phyloP scores from a whole-genome alignment of 1,140 invertebrate species.

The Drosophila nannoptera region DNA sequence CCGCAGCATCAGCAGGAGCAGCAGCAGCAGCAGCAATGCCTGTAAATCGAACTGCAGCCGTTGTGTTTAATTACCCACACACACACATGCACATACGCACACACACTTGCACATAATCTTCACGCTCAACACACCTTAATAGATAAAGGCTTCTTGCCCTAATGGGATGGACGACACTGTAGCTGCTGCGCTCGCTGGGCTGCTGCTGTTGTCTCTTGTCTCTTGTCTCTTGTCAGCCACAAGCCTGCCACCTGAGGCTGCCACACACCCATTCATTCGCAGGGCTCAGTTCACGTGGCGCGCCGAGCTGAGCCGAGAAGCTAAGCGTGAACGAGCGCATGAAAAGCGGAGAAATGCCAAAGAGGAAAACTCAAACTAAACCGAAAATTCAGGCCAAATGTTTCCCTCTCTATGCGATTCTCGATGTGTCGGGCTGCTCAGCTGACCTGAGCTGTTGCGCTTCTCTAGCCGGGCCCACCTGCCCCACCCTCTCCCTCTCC shows the following conservation, averaged over 20 bases:
- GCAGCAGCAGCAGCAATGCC: slow-evolving; percentile 35
- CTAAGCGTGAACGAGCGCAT: slow-evolving; percentile 26
- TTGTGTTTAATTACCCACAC: slow-evolving; percentile 67
- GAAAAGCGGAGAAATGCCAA: slow-evolving; percentile 20
- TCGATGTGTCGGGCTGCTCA: slow-evolving; percentile 36
- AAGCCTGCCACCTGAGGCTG: no score
- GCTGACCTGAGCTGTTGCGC: slow-evolving; percentile 10
- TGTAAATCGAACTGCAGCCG: slow-evolving; percentile 61
- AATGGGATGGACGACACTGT: slow-evolving; percentile 28
- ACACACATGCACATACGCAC: slow-evolving; percentile 25
- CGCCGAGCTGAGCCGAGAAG: slow-evolving; percentile 26
- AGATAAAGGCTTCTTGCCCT: slow-evolving; percentile 35
- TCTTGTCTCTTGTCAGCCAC: no score
- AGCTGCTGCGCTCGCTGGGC: slow-evolving; percentile 10
- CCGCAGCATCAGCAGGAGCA: slow-evolving; percentile 13
- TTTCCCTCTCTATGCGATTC: slow-evolving; percentile 44
- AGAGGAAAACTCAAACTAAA: slow-evolving; percentile 19
- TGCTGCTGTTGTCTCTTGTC: slow-evolving; percentile 13
- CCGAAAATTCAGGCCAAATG: slow-evolving; percentile 43
- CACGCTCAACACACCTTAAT: slow-evolving; percentile 17
- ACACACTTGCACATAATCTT: slow-evolving; percentile 2
- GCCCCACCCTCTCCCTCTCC: background rate
- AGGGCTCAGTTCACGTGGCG: slow-evolving; percentile 34
- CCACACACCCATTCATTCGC: slow-evolving; percentile 12
- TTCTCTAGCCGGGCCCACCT: background rate